Conservation (phyloP, 2,888 invertebrate genomes). For the Heliconius cydno region DNA sequence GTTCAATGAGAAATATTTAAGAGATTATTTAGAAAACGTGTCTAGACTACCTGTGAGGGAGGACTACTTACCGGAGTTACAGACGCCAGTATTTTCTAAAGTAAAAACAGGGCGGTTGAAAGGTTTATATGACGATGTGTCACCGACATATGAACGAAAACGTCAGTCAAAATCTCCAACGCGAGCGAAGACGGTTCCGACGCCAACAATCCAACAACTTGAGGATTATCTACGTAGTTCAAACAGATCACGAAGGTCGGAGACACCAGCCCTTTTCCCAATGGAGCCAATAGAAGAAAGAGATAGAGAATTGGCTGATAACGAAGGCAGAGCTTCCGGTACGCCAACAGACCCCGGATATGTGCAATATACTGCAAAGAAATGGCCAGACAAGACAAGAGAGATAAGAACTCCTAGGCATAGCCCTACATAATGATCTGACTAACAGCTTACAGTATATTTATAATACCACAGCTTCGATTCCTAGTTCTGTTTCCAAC, state of each 20-base stretch:
- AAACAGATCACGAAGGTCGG: conserved; percentile 62
- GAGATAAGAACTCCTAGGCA: conserved; percentile 84
- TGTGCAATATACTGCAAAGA: conserved; percentile 88
- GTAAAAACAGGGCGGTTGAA: conserved; percentile 71
- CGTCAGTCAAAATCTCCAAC: conserved; percentile 68
- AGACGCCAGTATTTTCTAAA: conserved; percentile 78
- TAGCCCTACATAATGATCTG: conserved; percentile 72
- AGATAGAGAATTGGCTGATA: conserved; percentile 67
- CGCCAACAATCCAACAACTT: conserved; percentile 78
- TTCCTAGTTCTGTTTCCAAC: not conserved
- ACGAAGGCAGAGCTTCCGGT: conserved; percentile 81
- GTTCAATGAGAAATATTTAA: conserved; percentile 75
- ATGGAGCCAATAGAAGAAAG: conserved; percentile 81
- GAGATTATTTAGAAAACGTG: conserved; percentile 71
- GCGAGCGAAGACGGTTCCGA: conserved; percentile 67
- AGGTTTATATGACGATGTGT: conserved; percentile 70
- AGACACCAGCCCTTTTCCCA: conserved; percentile 76
- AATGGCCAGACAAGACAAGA: conserved; percentile 83
- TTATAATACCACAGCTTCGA: not conserved
- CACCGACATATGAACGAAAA: conserved; percentile 68
- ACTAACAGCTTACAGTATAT: not conserved
- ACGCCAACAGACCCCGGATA: conserved; percentile 89
- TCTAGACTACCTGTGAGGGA: conserved; percentile 71
- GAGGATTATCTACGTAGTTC: conserved; percentile 77
- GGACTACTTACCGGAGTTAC: conserved; percentile 76